These are phyloP conservation scores for Ammodytes dubius DNA, from an alignment of 2,113 vertebrate species.

Conservation along the genomic window DNA sequence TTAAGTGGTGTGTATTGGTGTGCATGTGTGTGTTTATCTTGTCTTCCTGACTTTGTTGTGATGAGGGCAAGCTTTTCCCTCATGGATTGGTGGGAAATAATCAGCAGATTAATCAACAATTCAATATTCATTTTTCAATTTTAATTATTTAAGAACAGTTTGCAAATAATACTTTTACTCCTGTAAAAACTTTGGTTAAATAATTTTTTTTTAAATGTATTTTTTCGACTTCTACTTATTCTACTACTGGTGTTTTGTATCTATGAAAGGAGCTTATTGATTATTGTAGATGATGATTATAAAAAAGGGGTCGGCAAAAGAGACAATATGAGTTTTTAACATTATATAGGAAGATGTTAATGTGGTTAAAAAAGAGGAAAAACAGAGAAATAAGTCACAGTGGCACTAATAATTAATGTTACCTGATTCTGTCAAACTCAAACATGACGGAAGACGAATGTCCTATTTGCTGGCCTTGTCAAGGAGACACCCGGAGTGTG, in stretches of 20 bases:
- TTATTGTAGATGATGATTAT: not conserved
- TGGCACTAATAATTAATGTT: slow-evolving; percentile 9
- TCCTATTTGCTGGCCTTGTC: slow-evolving; percentile 61
- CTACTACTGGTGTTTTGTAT: not conserved
- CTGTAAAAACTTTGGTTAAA: not conserved
- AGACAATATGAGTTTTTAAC: slow-evolving; percentile 4
- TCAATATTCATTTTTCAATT: too few relatives aligned
- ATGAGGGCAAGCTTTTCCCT: slow-evolving; percentile 14
- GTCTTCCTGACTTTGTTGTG: slow-evolving; percentile 28
- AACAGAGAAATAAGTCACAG: not conserved
- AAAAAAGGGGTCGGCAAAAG: not conserved
- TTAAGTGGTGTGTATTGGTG: slow-evolving; percentile 34
- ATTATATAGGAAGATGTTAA: not conserved
- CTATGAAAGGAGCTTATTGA: not conserved
- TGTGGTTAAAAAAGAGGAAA: slow-evolving; percentile 12
- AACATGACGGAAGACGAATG: slow-evolving; percentile 52
- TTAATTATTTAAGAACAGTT: not conserved
- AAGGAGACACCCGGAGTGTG: slow-evolving; percentile 39
- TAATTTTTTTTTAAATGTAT: not conserved
- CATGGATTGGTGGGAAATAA: not conserved
- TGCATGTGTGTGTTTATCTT: slow-evolving; percentile 31
- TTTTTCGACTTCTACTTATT: not conserved
- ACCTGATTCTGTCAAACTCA: slow-evolving; percentile 63
- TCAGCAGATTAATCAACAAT: too few relatives aligned
- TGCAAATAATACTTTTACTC: not conserved